These are phyloP conservation scores for Mantis religiosa DNA, from an alignment of 2,888 invertebrate genomes.

Conservation along the genomic window DNA sequence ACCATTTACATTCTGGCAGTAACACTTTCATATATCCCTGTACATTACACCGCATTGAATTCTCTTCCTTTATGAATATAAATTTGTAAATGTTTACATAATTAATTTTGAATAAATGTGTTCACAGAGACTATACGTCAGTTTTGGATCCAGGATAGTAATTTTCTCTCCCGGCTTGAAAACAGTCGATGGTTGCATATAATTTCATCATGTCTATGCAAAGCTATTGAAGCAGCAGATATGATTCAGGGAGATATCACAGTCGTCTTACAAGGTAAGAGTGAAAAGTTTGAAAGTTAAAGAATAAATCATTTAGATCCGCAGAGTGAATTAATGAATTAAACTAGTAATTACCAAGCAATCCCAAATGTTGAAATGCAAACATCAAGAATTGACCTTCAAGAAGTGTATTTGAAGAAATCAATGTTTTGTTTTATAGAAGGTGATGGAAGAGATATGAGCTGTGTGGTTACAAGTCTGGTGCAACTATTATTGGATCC, in stretches of 20 bases:
- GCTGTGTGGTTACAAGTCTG: conserved; percentile 80
- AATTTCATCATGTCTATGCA: conserved; percentile 71
- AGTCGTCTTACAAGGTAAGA: conserved; percentile 78
- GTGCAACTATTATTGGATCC: conserved; percentile 85
- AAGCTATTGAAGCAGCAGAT: conserved; percentile 67
- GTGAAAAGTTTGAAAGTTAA: too few relatives aligned
- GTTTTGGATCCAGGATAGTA: conserved; percentile 69
- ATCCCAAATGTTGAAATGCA: too few relatives aligned
- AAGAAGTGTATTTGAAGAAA: background rate
- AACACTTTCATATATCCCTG: too few relatives aligned
- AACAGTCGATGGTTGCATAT: conserved; percentile 81
- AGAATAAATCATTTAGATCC: too few relatives aligned
- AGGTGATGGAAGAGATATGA: conserved; percentile 81
- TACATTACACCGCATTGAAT: background rate
- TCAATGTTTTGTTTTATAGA: conserved; percentile 44
- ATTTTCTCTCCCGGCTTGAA: conserved; percentile 72
- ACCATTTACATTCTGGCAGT: too few relatives aligned
- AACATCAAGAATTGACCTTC: background rate
- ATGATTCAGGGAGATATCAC: conserved; percentile 62
- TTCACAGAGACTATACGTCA: conserved; percentile 45
- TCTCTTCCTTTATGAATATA: too few relatives aligned
- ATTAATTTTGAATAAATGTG: background rate
- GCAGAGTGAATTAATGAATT: too few relatives aligned
- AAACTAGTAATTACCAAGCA: too few relatives aligned
- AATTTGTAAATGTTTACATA: too few relatives aligned